Conservation (phyloP, 2,888 invertebrate species). For the Chrysolina oricalcia region DNA sequence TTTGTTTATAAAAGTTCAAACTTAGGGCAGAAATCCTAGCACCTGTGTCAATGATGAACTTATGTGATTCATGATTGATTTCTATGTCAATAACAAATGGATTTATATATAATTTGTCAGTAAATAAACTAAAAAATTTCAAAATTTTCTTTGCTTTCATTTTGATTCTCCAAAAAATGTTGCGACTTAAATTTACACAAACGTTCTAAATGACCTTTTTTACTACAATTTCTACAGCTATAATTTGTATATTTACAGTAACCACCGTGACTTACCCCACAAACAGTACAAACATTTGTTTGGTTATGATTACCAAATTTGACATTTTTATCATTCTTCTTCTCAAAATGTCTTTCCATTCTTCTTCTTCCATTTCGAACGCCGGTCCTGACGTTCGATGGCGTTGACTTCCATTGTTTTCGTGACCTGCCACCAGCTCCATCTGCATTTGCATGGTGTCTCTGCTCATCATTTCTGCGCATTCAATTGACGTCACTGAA, state of each 20-base stretch:
- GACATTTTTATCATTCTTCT: background rate
- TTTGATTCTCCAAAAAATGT: background rate
- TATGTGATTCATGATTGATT: too few species aligned
- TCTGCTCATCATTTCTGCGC: background rate
- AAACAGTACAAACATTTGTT: constrained; percentile 1
- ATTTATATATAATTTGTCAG: background rate
- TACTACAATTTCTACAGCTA: background rate
- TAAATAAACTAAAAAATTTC: background rate
- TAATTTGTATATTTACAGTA: background rate
- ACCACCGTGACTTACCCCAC: background rate
- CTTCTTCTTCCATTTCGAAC: constrained; percentile 6
- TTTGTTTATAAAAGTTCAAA: too few species aligned
- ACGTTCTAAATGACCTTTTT: background rate
- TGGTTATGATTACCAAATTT: background rate
- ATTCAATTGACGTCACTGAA: background rate
- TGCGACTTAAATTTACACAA: background rate
- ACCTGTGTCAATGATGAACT: too few species aligned
- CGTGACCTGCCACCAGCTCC: background rate
- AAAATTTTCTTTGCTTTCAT: background rate
- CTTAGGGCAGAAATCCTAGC: too few species aligned
- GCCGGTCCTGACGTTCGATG: background rate
- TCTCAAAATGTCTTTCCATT: background rate
- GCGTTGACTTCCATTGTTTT: background rate
- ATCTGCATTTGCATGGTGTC: background rate
- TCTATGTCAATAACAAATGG: background rate